phyloP scores from a whole-genome alignment of 2,888 invertebrate genomes.

The Glyphotaelius pellucidus region DNA sequence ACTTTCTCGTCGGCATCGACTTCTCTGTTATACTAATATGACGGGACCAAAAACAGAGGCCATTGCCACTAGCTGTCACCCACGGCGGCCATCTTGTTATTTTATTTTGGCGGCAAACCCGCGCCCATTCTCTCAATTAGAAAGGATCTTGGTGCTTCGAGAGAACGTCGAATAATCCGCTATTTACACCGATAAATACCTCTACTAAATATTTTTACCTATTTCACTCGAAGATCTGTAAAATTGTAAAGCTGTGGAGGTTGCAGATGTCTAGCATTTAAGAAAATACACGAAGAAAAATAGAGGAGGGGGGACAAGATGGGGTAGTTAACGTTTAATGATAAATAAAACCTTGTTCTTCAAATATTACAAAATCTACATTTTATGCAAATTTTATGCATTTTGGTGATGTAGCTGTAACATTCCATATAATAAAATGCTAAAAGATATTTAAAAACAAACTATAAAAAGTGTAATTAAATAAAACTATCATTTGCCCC shows the following conservation, averaged over 20 bases:
- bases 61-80: slow-evolving; percentile 63
- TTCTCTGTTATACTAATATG: slow-evolving; percentile 7
- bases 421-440: too few species aligned
- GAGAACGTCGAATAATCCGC: slow-evolving; percentile 46
- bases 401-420: too few species aligned
- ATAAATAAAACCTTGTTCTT: too few species aligned
- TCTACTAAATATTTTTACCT: background rate
- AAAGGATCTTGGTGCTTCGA: slow-evolving; percentile 53
- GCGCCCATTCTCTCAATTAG: slow-evolving; percentile 57
- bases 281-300: too few species aligned
- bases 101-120: slow-evolving; percentile 56
- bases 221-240: background rate
- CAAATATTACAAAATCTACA: too few species aligned
- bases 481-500: too few species aligned
- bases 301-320: too few species aligned
- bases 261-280: background rate
- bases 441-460: too few species aligned
- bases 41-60: slow-evolving; percentile 56
- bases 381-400: too few species aligned
- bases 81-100: slow-evolving; percentile 56
- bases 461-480: too few species aligned
- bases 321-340: too few species aligned
- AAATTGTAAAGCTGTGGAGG: background rate
- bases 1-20: slow-evolving; percentile 58
- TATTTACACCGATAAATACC: slow-evolving; percentile 41